Evolutionary conservation across 2,797 vertebrate genomes (phyloP).

Genomic region (Leptodactylus fallax): DNA sequence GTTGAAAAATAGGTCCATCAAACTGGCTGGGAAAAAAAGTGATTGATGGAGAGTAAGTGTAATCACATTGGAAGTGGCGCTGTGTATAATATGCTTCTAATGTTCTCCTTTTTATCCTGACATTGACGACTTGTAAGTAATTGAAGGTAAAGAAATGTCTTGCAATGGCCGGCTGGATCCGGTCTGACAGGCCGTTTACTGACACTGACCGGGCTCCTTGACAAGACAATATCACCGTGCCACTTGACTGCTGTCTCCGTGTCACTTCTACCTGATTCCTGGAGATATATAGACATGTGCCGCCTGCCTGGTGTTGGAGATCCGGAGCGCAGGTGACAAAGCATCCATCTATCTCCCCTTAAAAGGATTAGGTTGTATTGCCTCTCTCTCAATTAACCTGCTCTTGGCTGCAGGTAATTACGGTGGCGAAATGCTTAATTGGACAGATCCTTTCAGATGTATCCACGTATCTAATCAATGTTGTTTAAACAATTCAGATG

Average conservation of each 20-base stretch:
- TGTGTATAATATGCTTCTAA: conserved; percentile 73
- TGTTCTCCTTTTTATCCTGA: conserved; percentile 76
- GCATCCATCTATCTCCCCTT: not conserved
- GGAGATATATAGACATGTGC: conserved; percentile 52
- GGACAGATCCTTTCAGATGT: not conserved
- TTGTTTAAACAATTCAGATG: conserved; percentile 28
- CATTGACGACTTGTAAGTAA: conserved; percentile 72
- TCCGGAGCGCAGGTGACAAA: not conserved
- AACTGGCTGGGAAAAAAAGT: conserved; percentile 71
- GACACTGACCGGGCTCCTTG: conserved; percentile 66
- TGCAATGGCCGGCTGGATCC: conserved; percentile 74
- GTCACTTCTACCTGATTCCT: conserved; percentile 67
- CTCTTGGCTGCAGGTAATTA: conserved; percentile 33
- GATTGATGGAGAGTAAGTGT: conserved; percentile 78
- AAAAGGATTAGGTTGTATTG: conserved; percentile 17
- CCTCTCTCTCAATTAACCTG: conserved; percentile 32
- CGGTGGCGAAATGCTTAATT: conserved; percentile 28
- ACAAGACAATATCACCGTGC: conserved; percentile 66
- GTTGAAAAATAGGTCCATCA: conserved; percentile 78
- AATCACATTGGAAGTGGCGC: conserved; percentile 80
- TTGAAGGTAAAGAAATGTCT: conserved; percentile 75
- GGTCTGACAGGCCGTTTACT: conserved; percentile 70
- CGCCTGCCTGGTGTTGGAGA: conserved; percentile 22
- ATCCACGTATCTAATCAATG: conserved; percentile 39
- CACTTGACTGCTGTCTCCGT: conserved; percentile 66